Evolutionary conservation across 2,113 vertebrate genomes (phyloP), one percentile per base, ranked within the genome.

Genomic region (Enhydra lutris): DNA sequence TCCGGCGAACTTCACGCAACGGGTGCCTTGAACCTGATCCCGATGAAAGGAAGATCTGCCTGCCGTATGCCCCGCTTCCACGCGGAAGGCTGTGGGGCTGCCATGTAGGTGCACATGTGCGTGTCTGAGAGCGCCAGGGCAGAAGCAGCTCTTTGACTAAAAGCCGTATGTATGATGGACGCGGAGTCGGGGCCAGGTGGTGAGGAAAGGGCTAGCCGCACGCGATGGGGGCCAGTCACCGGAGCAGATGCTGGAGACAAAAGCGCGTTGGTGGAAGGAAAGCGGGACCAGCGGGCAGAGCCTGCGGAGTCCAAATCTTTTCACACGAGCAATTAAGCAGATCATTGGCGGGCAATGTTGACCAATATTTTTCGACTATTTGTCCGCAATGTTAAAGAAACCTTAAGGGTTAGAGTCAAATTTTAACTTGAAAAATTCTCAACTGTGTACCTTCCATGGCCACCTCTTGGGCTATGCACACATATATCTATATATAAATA

Each of bases 171-270:
- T 42, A n/a, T 61, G 74, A 94, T 71, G 52, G 57, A 65, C 6
- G 13, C 18, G 42, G 47, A 8, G 39, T 42, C 63, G 69, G 69
- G 76, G 81, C 76, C 86, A 97, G 86, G 87, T 94, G 97, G 82
- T 50, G 47, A 93, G 57, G 76, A 91, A 78, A 91, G 95, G 82
- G 34, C 59, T 39, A 67, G 29, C 10, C 57, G 92, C 50, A n/a
- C 31, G 6, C 42, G 61, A 79, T 20, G 42, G 63, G 95, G 89
- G 61, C 59, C 81, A 6, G 63, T 50, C 94, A 82, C 71, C 18
- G 31, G 81, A 97, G 82, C 97, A 93, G 94, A 96, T 91, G 89
- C 88, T 91, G 79, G 57, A 95, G 85, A 83, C 36, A 39, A 74
- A 93, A 91, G 63, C 59, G 61, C 79, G 78, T 74, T 93, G 63